Base-by-base conservation (phyloP, 2,113 vertebrate species). In the Cochlearius cochlearius region DNA sequence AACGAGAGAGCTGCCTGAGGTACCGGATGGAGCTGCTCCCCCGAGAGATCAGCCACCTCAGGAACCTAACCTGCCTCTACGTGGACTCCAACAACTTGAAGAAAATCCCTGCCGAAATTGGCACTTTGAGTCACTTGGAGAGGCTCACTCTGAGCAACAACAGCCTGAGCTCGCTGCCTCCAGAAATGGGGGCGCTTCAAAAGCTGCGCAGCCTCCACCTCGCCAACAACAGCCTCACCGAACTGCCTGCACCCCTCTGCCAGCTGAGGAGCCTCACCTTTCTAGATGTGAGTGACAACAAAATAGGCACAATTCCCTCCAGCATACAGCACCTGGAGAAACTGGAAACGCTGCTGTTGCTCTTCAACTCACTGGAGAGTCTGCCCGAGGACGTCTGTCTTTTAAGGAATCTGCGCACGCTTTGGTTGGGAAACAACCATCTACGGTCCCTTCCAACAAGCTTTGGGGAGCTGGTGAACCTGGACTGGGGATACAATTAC, bases 101-200 rank as follows among this genome's bases (percentile, higher is more conserved):
- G 81, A 84, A 90, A 74, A 79, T 98, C 45, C 97, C 97, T 32
- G 66, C 91, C 0, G 96, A 97, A 81, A 96, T 95, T 15, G 96
- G 96, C 49, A 80, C 84, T 45, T 90, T 97, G 76, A 80, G 58
- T 27, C 17, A 5, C 43, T 85, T 98, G 59, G 96, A 96, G 56
- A 97, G 92, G 67, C 95, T 98, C 26, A 94, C 97, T 21, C 94
- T 98, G 76, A 98, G 97, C 74, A 98, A 94, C 81, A 97, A 97
- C 88, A 69, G 15, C 39, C 92, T 98, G 77, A 94, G 30, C 50
- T 94, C 60, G 0, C 83, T 98, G 41, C 94, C 97, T 1, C 7
- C 76, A 38, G 96, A 97, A 63, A 90, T 96, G 8, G 94, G 91
- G 17, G 22, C 86, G 6, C 88, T 98, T 18, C 96, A 96, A 32